phyloP scores from a whole-genome alignment of 2,888 invertebrate species.

The Nowickia ferox region DNA sequence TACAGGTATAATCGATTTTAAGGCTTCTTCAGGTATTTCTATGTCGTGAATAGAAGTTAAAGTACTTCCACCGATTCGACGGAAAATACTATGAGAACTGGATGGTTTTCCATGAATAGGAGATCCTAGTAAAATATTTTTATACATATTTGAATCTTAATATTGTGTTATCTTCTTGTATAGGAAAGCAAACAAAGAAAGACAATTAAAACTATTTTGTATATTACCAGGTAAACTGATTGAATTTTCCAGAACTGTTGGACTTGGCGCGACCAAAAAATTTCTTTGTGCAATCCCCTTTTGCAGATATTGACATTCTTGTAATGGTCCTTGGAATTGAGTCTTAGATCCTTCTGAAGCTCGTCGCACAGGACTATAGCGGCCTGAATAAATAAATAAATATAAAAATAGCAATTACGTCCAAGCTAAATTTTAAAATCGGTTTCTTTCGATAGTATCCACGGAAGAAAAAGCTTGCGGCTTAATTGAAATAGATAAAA shows the following conservation, averaged over 20 bases:
- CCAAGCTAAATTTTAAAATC: neutral
- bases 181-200: neutral
- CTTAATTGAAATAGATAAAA: constrained; percentile 2
- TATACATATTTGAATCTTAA: neutral
- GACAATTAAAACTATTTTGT: constrained; percentile 4
- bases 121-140: constrained; percentile 84
- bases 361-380: constrained; percentile 95
- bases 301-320: constrained; percentile 91
- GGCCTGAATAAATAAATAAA: constrained; percentile 77
- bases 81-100: constrained; percentile 76
- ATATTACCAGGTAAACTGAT: constrained; percentile 83
- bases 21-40: constrained; percentile 84
- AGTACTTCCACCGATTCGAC: constrained; percentile 73
- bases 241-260: constrained; percentile 83
- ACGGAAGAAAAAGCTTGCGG: neutral
- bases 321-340: constrained; percentile 87
- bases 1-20: constrained; percentile 83
- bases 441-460: neutral
- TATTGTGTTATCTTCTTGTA: constrained; percentile 4
- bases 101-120: constrained; percentile 85
- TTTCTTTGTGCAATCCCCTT: constrained; percentile 84
- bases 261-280: constrained; percentile 83
- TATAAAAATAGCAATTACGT: neutral
- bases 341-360: constrained; percentile 89
- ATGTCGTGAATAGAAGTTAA: constrained; percentile 76